These are phyloP conservation scores for Dendroctonus valens DNA, from an alignment of 1,140 invertebrate species.

Conservation along the genomic window DNA sequence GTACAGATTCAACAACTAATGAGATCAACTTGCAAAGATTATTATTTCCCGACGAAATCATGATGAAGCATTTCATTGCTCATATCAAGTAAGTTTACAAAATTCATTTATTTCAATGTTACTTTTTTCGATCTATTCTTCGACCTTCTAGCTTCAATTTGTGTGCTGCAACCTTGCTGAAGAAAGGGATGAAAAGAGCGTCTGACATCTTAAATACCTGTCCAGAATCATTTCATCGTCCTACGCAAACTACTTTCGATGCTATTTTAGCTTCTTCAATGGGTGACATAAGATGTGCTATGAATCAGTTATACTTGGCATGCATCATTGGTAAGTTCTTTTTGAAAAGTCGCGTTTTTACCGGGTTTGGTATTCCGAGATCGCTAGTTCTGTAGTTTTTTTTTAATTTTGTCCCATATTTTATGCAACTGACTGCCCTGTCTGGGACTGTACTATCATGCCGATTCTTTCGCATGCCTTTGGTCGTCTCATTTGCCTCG, in stretches of 20 bases:
- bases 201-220: slow-evolving; percentile 55
- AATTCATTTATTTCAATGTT: neutral
- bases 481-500: too few relatives aligned
- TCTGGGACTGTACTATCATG: too few relatives aligned
- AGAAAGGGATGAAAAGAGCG: slow-evolving; percentile 64
- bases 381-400: too few relatives aligned
- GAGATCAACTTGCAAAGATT: slow-evolving; percentile 59
- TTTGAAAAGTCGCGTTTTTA: too few relatives aligned
- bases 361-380: too few relatives aligned
- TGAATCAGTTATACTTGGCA: slow-evolving; percentile 70
- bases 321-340: slow-evolving; percentile 65
- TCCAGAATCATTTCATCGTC: slow-evolving; percentile 55
- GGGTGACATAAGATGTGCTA: slow-evolving; percentile 68
- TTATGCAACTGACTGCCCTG: too few relatives aligned
- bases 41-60: slow-evolving; percentile 62
- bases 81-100: slow-evolving; percentile 57
- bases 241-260: slow-evolving; percentile 59
- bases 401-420: too few relatives aligned
- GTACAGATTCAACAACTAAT: slow-evolving; percentile 62
- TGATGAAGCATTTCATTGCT: slow-evolving; percentile 60
- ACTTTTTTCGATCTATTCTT: slow-evolving; percentile 16
- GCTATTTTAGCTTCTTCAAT: slow-evolving; percentile 65
- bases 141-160: slow-evolving; percentile 60
- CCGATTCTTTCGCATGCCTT: too few relatives aligned
- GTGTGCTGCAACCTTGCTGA: slow-evolving; percentile 62